Conservation (phyloP, 2,113 vertebrate genomes). For the Gymnorhina tibicen region DNA sequence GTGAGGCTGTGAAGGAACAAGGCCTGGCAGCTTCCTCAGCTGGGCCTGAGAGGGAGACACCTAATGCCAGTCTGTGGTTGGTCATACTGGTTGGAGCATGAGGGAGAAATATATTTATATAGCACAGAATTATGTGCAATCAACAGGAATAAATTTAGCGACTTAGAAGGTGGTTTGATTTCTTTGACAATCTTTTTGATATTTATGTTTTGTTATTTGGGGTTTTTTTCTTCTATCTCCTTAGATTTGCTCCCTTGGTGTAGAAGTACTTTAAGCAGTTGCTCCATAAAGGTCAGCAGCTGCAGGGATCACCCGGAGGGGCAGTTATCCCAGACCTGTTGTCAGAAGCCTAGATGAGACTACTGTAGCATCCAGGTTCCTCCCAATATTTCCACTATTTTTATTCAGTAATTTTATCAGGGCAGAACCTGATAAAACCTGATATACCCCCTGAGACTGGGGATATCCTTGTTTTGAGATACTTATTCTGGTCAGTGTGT, state of each 20-base stretch:
- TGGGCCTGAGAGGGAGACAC: neutral
- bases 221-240: neutral
- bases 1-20: neutral
- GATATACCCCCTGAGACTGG: neutral
- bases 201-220: neutral
- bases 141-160: neutral
- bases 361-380: neutral
- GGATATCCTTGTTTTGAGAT: neutral
- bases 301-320: neutral
- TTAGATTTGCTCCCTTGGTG: neutral
- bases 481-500: neutral
- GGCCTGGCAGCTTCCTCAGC: neutral
- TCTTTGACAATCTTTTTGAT: neutral
- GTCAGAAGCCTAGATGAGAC: neutral
- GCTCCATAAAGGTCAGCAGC: neutral
- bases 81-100: neutral
- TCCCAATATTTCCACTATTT: neutral
- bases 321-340: neutral
- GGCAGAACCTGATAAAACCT: neutral
- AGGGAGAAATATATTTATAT: neutral
- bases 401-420: neutral
- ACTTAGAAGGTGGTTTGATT: neutral
- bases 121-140: neutral
- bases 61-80: too few relatives aligned
- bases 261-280: neutral